Evolutionary conservation across 30 jellyfish, hydroid and myxozoan genomes (phyloP), one percentile per base, ranked within the genome.

Genomic region (Phacellophora camtschatica): DNA sequence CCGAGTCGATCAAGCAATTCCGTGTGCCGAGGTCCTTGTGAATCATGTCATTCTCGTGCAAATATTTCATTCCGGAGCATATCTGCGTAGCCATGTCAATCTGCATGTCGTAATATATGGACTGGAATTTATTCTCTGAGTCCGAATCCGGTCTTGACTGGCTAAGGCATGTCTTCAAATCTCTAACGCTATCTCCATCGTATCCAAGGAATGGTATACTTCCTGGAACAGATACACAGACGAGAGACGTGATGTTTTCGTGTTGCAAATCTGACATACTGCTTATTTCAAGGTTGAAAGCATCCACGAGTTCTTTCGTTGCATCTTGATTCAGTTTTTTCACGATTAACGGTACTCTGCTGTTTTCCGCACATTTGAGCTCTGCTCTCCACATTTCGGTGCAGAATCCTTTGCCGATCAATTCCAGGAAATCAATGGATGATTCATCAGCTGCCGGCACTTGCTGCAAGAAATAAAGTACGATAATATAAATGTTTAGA

Each of bases 11-110:
- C 31, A 74, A 77, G 81, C 98, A 91, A 63, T 85, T 84, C 4
- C 96, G 78, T 12, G 98, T 95, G 1, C 95, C 95, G 18, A 91
- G 66, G 69, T 91, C 98, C 56, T 76, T 83, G 66, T 91, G 98
- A 19, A 91, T 61, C 10, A 91, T 61, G 50, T 68, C 37, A 43
- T 83, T 71, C 4, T 70, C 50, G 43, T 91, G 98, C 41, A 91
- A 67, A 58, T 82, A 91, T 7, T 80, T 92, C 41, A 91, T 49
- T 16, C 96, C 98, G 49, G 86, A 41, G 22, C 87, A 82, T 27
- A 91, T 45, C 68, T 91, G 98, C 43, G 34, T 68, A 16, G 88
- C 78, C 62, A 79, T 66, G 45, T 77, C 82, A 10, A 80, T 39
- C 1, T 49, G 58, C 30, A 78, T 68, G 23, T 46, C 78, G 41